phyloP scores from a whole-genome alignment of 1,140 invertebrate genomes.

The Cryptotermes secundus region DNA sequence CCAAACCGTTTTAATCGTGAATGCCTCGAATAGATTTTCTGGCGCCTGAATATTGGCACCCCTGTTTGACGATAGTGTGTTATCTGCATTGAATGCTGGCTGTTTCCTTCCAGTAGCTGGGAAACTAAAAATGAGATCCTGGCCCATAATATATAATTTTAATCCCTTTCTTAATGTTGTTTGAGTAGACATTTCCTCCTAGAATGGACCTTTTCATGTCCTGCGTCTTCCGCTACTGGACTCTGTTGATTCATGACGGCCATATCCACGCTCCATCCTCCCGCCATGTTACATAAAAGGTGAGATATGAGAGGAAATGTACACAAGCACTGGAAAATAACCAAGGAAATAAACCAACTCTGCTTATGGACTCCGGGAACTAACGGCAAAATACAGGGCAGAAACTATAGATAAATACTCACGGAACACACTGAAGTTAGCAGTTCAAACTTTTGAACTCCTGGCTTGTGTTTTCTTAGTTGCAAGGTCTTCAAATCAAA shows the following conservation, averaged over 20 bases:
- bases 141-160: slow-evolving; percentile 22
- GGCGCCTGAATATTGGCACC: neutral
- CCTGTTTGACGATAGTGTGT: neutral
- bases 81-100: neutral
- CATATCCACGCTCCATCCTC: slow-evolving; percentile 24
- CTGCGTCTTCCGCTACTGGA: neutral
- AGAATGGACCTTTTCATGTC: slow-evolving; percentile 19
- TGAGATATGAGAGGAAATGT: neutral
- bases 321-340: slow-evolving; percentile 17
- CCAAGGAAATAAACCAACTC: neutral
- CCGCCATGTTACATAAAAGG: slow-evolving; percentile 20
- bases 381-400: neutral
- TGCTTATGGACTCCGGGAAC: neutral
- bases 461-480: too few relatives aligned
- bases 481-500: too few relatives aligned
- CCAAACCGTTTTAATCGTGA: too few relatives aligned
- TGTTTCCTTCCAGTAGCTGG: neutral
- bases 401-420: too few relatives aligned
- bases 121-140: neutral
- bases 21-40: too few relatives aligned
- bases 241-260: slow-evolving; percentile 20
- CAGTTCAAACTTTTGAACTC: too few relatives aligned
- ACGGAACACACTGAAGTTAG: too few relatives aligned
- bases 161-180: slow-evolving; percentile 27
- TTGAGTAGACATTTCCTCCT: neutral